Evolutionary conservation across 2,113 vertebrate species (phyloP), one percentile per base, ranked within the genome.

Genomic region (Aldabrachelys gigantea): DNA sequence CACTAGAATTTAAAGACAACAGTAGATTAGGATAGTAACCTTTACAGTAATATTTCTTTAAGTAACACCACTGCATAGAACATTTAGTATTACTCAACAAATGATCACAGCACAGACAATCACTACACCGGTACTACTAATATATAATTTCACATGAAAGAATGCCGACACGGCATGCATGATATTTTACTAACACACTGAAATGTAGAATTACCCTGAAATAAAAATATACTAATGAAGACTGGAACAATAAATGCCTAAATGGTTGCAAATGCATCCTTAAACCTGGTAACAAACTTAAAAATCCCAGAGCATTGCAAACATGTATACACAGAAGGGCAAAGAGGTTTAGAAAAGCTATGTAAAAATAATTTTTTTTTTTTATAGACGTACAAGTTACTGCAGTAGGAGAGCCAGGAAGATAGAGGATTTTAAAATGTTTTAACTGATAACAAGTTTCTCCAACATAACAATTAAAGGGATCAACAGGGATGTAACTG

Each of bases 1-100:
- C 98, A 99, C 99, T 99, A 94, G 69, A 98, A 98, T 90, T 81
- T 81, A 97, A 97, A 97, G 52, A 7, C 93, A 88, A 96, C 22
- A 91, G 35, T 1, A 12, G 53, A 88, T 97, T 88, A 98, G 95
- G 90, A 87, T 65, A 83, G 57, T 17, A 47, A 25, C 44, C 62
- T 72, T 96, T 83, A 94, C 16, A 49, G 82, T 87, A 80, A 93
- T 2, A 86, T 19, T 12, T 7, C 6, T 72, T 86, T 80, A 86
- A 69, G 69, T 62, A 49, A 69, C 84, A 80, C 19, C 56, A 38
- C 29, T 44, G 41, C 62, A 49, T 8, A 83, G 44, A 25, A 22
- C 59, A 44, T 92, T 54, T 6, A 10, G 9, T 81, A 53, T n/a
- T n/a, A 22, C 31, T 90, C 76, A 35, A 91, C 78, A 49, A 91